Conservation (phyloP, 1,140 invertebrate genomes). For the Linepithema humile region DNA sequence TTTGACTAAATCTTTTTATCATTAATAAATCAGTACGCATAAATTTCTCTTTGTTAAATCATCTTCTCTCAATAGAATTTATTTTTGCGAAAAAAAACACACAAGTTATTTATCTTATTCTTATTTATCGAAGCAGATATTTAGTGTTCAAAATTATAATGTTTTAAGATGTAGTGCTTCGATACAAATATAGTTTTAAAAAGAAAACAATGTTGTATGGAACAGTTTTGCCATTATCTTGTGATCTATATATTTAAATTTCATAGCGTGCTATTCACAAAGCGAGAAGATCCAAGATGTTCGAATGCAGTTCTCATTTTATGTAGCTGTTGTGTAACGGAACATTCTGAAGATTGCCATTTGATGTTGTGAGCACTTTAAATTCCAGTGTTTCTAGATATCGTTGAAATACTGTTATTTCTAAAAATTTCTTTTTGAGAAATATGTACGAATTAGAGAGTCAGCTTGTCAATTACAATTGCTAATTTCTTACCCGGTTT, state of each 20-base stretch:
- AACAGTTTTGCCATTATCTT: background rate
- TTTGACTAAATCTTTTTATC: constrained; percentile 1
- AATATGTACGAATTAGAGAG: background rate
- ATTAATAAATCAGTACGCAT: background rate
- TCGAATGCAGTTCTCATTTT: background rate
- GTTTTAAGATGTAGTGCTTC: too few species aligned
- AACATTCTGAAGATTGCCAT: background rate
- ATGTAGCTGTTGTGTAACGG: background rate
- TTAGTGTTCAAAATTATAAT: too few species aligned
- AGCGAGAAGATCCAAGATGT: background rate
- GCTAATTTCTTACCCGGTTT: background rate
- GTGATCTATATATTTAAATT: background rate
- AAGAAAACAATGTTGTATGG: background rate
- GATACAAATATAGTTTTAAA: too few species aligned
- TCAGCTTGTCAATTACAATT: background rate
- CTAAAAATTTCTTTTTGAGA: background rate
- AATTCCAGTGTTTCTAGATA: background rate
- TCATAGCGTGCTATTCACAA: background rate
- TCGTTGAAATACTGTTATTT: background rate
- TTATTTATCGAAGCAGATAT: background rate
- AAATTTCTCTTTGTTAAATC: too few species aligned
- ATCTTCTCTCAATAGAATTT: background rate
- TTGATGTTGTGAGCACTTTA: background rate
- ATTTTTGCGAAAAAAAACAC: too few species aligned
- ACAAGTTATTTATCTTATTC: too few species aligned